phyloP scores from a whole-genome alignment of 2,888 invertebrate genomes.

The Trissolcus brochymenae region DNA sequence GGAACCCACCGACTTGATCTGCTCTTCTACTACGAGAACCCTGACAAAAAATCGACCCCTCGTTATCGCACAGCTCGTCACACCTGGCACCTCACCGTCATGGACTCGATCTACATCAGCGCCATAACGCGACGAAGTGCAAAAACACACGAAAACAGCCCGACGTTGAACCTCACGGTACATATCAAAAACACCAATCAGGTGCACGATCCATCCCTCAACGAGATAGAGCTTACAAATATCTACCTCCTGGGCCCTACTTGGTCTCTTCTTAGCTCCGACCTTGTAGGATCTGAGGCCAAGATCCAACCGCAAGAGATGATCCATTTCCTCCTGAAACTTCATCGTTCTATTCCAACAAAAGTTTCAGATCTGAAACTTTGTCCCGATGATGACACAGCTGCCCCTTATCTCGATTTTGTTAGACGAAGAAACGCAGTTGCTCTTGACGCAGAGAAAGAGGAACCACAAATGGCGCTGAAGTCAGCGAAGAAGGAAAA shows the following conservation, averaged over 20 bases:
- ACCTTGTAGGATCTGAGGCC: conserved; percentile 70
- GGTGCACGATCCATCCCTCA: conserved; percentile 80
- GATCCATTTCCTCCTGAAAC: conserved; percentile 78
- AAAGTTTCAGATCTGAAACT: conserved; percentile 74
- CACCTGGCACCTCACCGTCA: conserved; percentile 81
- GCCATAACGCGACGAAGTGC: conserved; percentile 79
- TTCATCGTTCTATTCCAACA: conserved; percentile 66
- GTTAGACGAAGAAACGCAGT: conserved; percentile 75
- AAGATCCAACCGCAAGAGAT: conserved; percentile 78
- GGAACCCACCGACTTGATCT: conserved; percentile 82
- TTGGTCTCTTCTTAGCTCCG: conserved; percentile 79
- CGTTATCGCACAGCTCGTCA: conserved; percentile 82
- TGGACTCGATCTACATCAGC: conserved; percentile 80
- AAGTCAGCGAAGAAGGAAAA: conserved; percentile 42
- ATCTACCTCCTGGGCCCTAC: conserved; percentile 80
- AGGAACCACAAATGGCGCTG: conserved; percentile 60
- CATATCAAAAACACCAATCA: conserved; percentile 84
- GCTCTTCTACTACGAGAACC: conserved; percentile 85
- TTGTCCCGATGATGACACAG: conserved; percentile 60
- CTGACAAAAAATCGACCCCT: conserved; percentile 69
- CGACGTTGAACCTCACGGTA: conserved; percentile 82
- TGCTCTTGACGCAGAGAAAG: conserved; percentile 59
- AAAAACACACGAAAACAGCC: conserved; percentile 70
- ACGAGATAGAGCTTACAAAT: conserved; percentile 79
- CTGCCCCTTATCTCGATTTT: conserved; percentile 76